Evolutionary conservation across 1,140 invertebrate species (phyloP), one percentile per base, ranked within the genome.

Genomic region (Micrasema minimum): DNA sequence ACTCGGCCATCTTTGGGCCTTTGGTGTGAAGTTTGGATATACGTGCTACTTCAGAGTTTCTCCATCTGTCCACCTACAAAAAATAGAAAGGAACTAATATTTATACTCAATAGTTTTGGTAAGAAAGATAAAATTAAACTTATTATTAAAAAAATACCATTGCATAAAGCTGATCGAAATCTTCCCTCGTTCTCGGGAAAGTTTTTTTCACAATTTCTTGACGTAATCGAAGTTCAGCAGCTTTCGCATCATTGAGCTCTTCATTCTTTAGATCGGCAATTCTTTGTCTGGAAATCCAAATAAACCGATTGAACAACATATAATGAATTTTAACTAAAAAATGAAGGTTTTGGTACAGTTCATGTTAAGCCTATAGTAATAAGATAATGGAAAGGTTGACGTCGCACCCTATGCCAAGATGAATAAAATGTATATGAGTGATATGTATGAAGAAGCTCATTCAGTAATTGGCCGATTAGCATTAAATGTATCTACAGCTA

Each of bases 91-190:
- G 12, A 18, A 41, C 2, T 14, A 38, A 37, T 37, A 18, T 2
- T 12, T 51, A 11, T 43, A 43, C 41, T 43, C 41, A 3, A n/a
- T 43, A 5, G 3, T 11, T 38, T 6, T 11, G 11, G 5, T 11
- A 38, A 38, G 5, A 6, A 11, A 38, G 37, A 6, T 38, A 38
- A 11, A 2, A 1, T n/a, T n/a, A n/a, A n/a, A n/a, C n/a, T n/a
- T n/a, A n/a, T n/a, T n/a, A n/a, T n/a, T n/a, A 43, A 43, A 3
- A 43, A 35, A 16, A 53, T 77, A 82, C 83, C 83, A 84, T 84
- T 23, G 83, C 80, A 72, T 90, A 90, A 1, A 92, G 77, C 79
- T 89, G 86, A 65, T 88, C 85, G 71, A 90, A 91, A 77, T 91
- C 89, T 70, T 84, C 82, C 65, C 86, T 84, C 0, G 84, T 87